phyloP scores from a whole-genome alignment of 2,797 vertebrate genomes.

The Okamejei kenojei region DNA sequence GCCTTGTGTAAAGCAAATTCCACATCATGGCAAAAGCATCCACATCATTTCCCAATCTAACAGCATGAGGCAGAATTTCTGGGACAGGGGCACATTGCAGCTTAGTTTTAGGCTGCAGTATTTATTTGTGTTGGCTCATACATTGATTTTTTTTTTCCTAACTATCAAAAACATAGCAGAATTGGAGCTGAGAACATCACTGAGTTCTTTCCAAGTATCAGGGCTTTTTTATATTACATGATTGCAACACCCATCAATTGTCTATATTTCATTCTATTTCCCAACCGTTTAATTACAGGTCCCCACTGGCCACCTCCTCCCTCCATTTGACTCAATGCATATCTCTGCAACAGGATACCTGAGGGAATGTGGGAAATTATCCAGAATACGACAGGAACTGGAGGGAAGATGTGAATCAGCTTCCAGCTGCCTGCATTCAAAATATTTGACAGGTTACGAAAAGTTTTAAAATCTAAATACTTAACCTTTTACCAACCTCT shows the following conservation, averaged over 20 bases:
- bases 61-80: conserved; percentile 10
- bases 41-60: conserved; percentile 14
- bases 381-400: conserved; percentile 9
- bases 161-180: conserved; percentile 14
- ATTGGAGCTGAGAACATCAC: not conserved
- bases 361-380: conserved; percentile 27
- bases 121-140: conserved; percentile 12
- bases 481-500: not conserved
- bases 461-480: not conserved
- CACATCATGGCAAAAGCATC: conserved; percentile 27
- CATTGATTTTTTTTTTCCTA: not conserved
- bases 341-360: conserved; percentile 16
- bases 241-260: not conserved
- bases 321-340: not conserved
- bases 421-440: conserved; percentile 3
- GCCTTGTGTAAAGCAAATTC: not conserved
- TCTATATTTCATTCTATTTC: not conserved
- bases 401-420: conserved; percentile 28
- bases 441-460: not conserved
- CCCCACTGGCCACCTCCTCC: conserved; percentile 11
- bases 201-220: not conserved
- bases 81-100: not conserved
- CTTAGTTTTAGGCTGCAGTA: no score
- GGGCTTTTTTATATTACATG: not conserved
- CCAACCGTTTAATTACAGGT: not conserved